Evolutionary conservation across 1,140 invertebrate genomes (phyloP).

Genomic region (Colletes latitarsis): DNA sequence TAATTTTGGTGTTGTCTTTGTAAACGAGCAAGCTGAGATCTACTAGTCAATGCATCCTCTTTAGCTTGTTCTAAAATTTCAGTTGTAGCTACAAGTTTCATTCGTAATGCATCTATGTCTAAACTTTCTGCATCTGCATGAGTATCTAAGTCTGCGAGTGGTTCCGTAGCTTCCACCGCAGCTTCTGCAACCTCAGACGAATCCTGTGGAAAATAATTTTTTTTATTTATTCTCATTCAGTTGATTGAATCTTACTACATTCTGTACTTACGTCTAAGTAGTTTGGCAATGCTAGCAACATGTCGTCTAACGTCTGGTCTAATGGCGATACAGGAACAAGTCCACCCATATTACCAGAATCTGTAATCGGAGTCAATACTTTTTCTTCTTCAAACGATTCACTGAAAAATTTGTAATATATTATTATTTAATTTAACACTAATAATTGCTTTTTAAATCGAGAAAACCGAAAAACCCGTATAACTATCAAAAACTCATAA

Average conservation of each 20-base stretch:
- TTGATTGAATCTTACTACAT: constrained; percentile 3
- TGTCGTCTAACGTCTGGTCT: constrained; percentile 76
- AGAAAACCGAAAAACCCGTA: too few species aligned
- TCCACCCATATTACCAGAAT: constrained; percentile 73
- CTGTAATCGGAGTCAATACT: constrained; percentile 76
- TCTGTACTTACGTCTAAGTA: constrained; percentile 74
- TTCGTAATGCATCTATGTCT: constrained; percentile 72
- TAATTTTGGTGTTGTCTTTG: constrained; percentile 80
- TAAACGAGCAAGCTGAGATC: constrained; percentile 74
- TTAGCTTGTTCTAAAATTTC: constrained; percentile 77
- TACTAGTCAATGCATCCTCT: constrained; percentile 75
- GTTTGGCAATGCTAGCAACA: constrained; percentile 71
- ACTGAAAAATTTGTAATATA: constrained; percentile 53
- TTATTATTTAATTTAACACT: not conserved
- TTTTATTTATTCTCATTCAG: not conserved
- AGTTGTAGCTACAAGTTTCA: constrained; percentile 72
- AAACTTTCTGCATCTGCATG: constrained; percentile 68
- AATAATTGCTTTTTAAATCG: too few species aligned
- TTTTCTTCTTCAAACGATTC: constrained; percentile 75
- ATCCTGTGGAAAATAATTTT: constrained; percentile 60
- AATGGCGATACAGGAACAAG: constrained; percentile 77
- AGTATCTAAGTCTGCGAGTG: constrained; percentile 64
- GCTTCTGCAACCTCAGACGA: constrained; percentile 72
- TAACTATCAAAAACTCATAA: too few species aligned
- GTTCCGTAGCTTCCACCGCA: constrained; percentile 77